Evolutionary conservation across 2,797 vertebrate species (phyloP).

Genomic region (Rhinogobio ventralis): DNA sequence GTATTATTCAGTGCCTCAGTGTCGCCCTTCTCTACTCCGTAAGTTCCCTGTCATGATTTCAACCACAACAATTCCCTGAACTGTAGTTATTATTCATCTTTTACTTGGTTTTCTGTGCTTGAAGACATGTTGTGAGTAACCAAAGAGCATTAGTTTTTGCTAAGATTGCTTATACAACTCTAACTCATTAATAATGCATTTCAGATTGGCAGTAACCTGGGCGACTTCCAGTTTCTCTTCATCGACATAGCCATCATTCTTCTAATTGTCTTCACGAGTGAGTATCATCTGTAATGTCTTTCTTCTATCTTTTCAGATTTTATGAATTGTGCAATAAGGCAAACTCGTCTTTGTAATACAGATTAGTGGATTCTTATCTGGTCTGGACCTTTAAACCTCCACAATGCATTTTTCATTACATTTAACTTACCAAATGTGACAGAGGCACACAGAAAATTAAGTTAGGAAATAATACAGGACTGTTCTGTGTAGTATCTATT

Average conservation of each 20-base stretch:
- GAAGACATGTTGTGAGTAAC: not conserved
- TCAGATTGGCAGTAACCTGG: conserved; percentile 94
- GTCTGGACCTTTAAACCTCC: not conserved
- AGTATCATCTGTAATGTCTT: conserved; percentile 71
- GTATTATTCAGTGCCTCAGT: conserved; percentile 98
- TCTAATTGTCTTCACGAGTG: conserved; percentile 96
- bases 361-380: not conserved
- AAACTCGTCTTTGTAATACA: not conserved
- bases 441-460: not conserved
- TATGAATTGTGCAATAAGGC: not conserved
- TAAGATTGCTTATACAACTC: not conserved
- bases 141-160: not conserved
- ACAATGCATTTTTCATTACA: not conserved
- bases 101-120: not conserved
- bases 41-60: conserved; percentile 67
- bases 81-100: not conserved
- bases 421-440: not conserved
- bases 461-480: not conserved
- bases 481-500: not conserved
- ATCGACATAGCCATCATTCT: conserved; percentile 97
- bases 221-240: conserved; percentile 98
- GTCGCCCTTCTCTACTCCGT: conserved; percentile 97
- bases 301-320: not conserved
- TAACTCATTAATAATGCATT: conserved; percentile 30
- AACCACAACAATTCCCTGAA: not conserved